Evolutionary conservation across 2,797 vertebrate species (phyloP).

Genomic region (Takifugu ocellatus): DNA sequence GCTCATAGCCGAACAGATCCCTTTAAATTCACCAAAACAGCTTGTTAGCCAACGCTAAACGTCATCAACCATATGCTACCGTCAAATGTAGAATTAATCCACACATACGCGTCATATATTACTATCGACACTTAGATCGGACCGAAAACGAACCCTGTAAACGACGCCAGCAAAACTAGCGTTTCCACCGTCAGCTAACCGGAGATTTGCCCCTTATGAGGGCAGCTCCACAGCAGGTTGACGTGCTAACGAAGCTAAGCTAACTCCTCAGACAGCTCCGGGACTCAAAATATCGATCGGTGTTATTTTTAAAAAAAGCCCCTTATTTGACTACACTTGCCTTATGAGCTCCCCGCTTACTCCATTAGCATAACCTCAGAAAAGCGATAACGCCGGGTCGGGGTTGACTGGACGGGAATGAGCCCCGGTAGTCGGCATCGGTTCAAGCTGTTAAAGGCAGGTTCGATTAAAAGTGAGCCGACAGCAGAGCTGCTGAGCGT

Average conservation of each 20-base stretch:
- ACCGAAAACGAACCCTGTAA: not conserved
- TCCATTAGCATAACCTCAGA: conserved; percentile 29
- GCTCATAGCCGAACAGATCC: conserved; percentile 2
- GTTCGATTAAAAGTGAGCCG: conserved; percentile 19
- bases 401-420: conserved; percentile 45
- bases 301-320: not conserved
- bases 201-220: conserved; percentile 26
- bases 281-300: not conserved
- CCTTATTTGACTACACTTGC: conserved; percentile 8
- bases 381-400: conserved; percentile 6
- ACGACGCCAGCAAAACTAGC: not conserved
- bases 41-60: conserved; percentile 11
- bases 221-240: conserved; percentile 23
- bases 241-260: conserved; percentile 51
- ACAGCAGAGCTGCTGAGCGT: not conserved
- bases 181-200: conserved; percentile 19
- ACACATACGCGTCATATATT: not conserved
- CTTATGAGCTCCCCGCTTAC: conserved; percentile 16
- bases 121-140: too few species aligned
- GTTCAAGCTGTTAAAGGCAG: conserved; percentile 52
- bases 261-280: conserved; percentile 18
- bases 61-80: not conserved
- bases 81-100: not conserved
- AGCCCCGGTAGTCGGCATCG: conserved; percentile 32
- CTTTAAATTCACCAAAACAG: conserved; percentile 12